Base-by-base conservation (phyloP, 2,113 vertebrate species). In the Gulo gulo region DNA sequence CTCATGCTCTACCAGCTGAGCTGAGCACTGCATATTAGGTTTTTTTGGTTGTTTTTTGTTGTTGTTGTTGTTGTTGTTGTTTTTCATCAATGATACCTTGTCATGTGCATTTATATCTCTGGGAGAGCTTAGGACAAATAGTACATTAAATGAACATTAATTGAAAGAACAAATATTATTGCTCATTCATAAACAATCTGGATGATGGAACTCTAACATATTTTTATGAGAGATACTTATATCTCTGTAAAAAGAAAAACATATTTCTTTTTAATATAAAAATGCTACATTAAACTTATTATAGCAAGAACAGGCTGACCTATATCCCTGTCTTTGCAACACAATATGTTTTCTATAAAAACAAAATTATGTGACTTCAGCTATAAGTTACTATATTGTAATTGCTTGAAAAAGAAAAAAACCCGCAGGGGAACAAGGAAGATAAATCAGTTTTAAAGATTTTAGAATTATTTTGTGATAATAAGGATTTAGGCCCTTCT, bases 1-100 rank as follows among this genome's bases (percentile, higher is more conserved):
- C 98, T 99, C 98, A 98, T 98, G 97, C 98, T 98, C 98, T 99
- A 98, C 98, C 97, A 98, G 98, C 98, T 99, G 98, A 98, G 98
- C 98, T 16, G 42, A 45, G 74, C 42, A 47, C 14, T 31, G 26
- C 74, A 29, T 52, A n/a, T 67, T 76, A 52, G 42, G 74, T 31
- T 78, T 31, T 42, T 78, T 31, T 47, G 26, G 74, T 47, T 47
- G 26, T 45, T n/a, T 34, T 13, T 16, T 67, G 2, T 67, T 18
- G 2, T 67, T 67, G 42, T 31, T 6, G 71, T 29, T 39, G 79
- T 61, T 20, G 6, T 69, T 67, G 42, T 31, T 6, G 71, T 29
- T 39, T 79, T 61, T 57, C 34, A 76, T 39, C 23, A 74, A 45
- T 79, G 16, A 79, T 63, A 90, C 5, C 4, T 86, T 90, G 18